Percentiles rank a stretch among this genome's conserved stretches.
Conservation (phyloP, 2,888 invertebrate genomes). For the Cybosia mesomella region DNA sequence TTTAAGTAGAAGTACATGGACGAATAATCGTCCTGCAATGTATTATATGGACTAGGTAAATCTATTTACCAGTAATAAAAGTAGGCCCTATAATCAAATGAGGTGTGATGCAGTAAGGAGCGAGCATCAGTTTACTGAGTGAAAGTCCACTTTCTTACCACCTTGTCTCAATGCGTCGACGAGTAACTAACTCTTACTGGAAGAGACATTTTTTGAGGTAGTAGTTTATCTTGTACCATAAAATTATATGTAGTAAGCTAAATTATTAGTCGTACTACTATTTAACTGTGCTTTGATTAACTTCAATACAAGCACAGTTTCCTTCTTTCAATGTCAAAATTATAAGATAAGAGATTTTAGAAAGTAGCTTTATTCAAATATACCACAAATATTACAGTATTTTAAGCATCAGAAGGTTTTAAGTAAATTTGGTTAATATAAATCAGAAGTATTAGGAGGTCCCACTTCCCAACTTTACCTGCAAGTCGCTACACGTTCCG, state of each 20-base stretch:
- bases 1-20: too few species aligned
- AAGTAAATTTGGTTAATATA: too few species aligned
- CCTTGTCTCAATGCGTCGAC: constrained; percentile 67
- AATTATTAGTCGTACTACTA: neutral
- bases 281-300: neutral
- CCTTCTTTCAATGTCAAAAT: neutral
- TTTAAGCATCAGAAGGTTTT: too few species aligned
- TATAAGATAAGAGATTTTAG: neutral
- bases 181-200: constrained; percentile 65
- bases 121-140: constrained; percentile 79
- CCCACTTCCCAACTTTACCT: too few species aligned
- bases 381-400: too few species aligned
- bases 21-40: too few species aligned
- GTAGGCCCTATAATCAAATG: constrained; percentile 72
- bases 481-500: too few species aligned
- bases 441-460: too few species aligned
- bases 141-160: constrained; percentile 84
- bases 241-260: neutral
- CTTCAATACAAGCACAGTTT: neutral
- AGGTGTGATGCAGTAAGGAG: constrained; percentile 83
- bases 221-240: neutral
- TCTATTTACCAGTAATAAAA: constrained; percentile 59
- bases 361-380: neutral
- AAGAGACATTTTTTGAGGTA: constrained; percentile 51
- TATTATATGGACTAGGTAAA: neutral